Base-by-base conservation (phyloP, 2,113 vertebrate genomes). In the Chascanopsetta lugubris region DNA sequence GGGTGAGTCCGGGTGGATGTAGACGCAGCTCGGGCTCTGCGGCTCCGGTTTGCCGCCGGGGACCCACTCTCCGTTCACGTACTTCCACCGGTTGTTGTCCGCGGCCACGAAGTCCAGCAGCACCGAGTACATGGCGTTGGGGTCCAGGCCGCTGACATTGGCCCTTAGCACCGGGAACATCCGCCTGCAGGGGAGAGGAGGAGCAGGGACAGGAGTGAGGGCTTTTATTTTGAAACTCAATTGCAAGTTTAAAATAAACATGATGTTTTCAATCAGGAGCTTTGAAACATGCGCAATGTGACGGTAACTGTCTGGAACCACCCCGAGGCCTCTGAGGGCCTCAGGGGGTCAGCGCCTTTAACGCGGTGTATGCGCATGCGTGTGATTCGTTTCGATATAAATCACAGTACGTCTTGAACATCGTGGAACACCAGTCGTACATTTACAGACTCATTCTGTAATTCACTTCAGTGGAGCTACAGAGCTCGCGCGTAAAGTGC, bases 11-110 rank as follows among this genome's bases (percentile, higher is more conserved):
- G 93, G 93, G 49, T 94, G 93, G 76, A 94, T 94, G 84, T 94
- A 94, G n/a, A 94, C 93, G 71, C 93, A 94, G 84, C 93, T 93
- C 20, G 93, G 93, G 72, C 90, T 93, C 58, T 93, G 93, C 0
- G 93, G 93, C 59, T 94, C 93, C 5, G 93, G 93, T 46, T 94
- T 94, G 3, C 93, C 93, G 0, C 93, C 93, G 0, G 93, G 91
- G 0, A 94, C 92, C 93, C 93, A 94, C 80, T 93, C 93, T 29
- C 93, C 93, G 56, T 94, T 94, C 32, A 94, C 93, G 56, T 94
- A 94, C 27, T 94, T 94, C 93, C 93, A 94, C 18, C 93, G 90
- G 83, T 93, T 93, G 67, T 92, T 93, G 77, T 94, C 93, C 8
- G 93, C 93, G 0, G 93, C 93, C 34, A 93, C 92, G 34, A 94